Percentiles rank a stretch among this genome's conserved stretches.
Conservation (phyloP, 2,888 invertebrate genomes). For the Electrophaes corylata region DNA sequence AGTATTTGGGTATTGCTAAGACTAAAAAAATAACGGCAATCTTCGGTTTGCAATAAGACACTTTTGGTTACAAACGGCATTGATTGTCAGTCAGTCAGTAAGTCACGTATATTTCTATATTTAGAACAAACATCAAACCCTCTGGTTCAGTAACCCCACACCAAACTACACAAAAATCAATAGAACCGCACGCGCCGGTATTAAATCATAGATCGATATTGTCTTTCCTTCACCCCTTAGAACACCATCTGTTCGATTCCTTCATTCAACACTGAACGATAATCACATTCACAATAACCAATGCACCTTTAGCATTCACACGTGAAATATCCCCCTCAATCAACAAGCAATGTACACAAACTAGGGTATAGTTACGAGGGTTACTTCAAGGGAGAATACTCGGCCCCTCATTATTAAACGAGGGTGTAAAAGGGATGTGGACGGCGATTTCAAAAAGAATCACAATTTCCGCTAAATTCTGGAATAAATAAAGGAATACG, state of each 20-base stretch:
- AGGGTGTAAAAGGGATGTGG: conserved; percentile 34
- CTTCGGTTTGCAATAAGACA: no score
- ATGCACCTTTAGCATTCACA: conserved; percentile 18
- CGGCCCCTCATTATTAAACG: conserved; percentile 30
- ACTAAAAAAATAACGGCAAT: no score
- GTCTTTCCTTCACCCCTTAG: conserved; percentile 65
- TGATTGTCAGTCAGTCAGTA: not conserved
- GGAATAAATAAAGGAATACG: conserved; percentile 23
- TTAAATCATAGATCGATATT: conserved; percentile 69
- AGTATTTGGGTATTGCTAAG: no score
- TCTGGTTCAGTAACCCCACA: conserved; percentile 52
- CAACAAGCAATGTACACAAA: conserved; percentile 29
- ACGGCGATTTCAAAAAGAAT: conserved; percentile 23
- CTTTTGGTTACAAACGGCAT: no score
- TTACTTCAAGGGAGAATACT: conserved; percentile 21
- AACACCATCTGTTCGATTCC: conserved; percentile 63
- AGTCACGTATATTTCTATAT: conserved; percentile 20
- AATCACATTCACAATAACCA: conserved; percentile 35
- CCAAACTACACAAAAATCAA: conserved; percentile 56
- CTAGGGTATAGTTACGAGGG: conserved; percentile 1
- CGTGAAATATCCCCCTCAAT: conserved; percentile 19
- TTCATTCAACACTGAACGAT: conserved; percentile 33
- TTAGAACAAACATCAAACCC: conserved; percentile 21
- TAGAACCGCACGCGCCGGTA: conserved; percentile 59
- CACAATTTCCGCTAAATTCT: conserved; percentile 32